Evolutionary conservation across 2,797 vertebrate genomes (phyloP), one percentile per base, ranked within the genome.

Genomic region (Tragelaphus oryx): DNA sequence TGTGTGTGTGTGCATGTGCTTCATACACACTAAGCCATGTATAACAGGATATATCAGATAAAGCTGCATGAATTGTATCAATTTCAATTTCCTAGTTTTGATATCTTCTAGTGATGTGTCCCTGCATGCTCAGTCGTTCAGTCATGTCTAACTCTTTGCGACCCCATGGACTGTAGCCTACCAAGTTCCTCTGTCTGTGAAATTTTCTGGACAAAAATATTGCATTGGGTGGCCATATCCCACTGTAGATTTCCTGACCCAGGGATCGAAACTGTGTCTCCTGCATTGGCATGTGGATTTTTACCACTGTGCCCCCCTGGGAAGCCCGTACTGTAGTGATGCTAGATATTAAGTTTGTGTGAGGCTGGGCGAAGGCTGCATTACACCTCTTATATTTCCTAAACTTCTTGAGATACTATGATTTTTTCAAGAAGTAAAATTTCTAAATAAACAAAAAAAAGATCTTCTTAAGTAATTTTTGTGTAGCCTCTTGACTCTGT

Each of bases 291-390:
- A 44, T 41, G 68, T 44, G 6, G 11, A 44, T 74, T 71, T 41
- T 74, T 74, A 44, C 22, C 3, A 74, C 68, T 74, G 22, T 41
- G 37, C 6, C 12, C 20, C 37, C 37, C 37, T 44, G 12, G 11
- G 22, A 44, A 74, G 37, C 22, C 22, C 68, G 26, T 41, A 52
- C 0, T 68, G 12, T 37, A 37, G 0, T 79, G 16, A 54, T n/a
- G n/a, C 1, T 54, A 78, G 5, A 68, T 59, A 16, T 18, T 79
- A 86, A 52, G 60, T 41, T 55, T 79, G 14, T 4, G 8, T 14
- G 0, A 41, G 4, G 0, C 1, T 44, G 9, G 1, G 3, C 59
- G 1, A 83, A 71, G 18, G 1, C 2, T 74, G 6, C 1, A 11
- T 50, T 11, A n/a, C 1, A 48, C 2, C 2, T 46, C 26, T 0